These are phyloP conservation scores for Hypomesus transpacificus DNA, from an alignment of 2,113 vertebrate genomes.

Conservation along the genomic window DNA sequence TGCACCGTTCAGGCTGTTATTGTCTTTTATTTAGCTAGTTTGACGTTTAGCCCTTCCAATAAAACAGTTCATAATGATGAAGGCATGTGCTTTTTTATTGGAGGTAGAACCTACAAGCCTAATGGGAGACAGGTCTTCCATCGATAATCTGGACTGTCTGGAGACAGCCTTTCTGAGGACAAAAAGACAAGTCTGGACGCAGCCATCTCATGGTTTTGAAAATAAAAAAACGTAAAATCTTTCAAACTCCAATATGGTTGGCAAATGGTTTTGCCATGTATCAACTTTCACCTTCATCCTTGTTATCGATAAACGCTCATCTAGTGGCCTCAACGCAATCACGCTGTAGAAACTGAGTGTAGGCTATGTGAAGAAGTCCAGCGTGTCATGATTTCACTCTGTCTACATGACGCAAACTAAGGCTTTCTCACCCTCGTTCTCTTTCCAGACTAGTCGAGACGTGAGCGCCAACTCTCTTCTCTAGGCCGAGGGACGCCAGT, in stretches of 20 bases:
- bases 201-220: too few relatives aligned
- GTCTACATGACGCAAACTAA: too few relatives aligned
- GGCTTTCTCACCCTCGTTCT: not conserved
- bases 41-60: constrained; percentile 54
- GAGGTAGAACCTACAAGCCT: constrained; percentile 52
- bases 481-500: constrained; percentile 1
- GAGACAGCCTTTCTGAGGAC: constrained; percentile 4
- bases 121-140: constrained; percentile 65
- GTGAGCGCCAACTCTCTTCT: not conserved
- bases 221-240: too few relatives aligned
- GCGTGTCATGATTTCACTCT: too few relatives aligned
- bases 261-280: too few relatives aligned
- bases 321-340: too few relatives aligned
- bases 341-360: too few relatives aligned
- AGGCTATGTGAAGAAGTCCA: too few relatives aligned
- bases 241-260: too few relatives aligned
- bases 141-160: constrained; percentile 49
- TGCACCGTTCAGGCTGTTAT: constrained; percentile 17
- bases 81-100: constrained; percentile 61
- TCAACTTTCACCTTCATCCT: too few relatives aligned
- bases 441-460: not conserved
- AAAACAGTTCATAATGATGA: constrained; percentile 63
- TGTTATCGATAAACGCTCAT: too few relatives aligned
- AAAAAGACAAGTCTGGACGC: too few relatives aligned
- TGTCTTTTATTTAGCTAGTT: constrained; percentile 41